Base-by-base conservation (phyloP, 2,113 vertebrate genomes). In the Ardeotis arabs region DNA sequence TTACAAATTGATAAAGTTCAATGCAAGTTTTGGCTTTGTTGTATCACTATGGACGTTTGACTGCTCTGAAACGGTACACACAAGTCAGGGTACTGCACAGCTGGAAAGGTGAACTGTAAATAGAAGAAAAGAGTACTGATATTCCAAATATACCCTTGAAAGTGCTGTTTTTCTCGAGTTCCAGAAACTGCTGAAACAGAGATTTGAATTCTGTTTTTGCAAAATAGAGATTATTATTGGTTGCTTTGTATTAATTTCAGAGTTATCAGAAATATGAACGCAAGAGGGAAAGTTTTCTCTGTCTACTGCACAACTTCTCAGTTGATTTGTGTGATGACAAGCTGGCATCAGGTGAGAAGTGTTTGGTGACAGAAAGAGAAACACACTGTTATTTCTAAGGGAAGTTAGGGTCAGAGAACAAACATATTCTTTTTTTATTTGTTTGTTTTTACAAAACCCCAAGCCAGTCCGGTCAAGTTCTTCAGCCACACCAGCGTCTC, bases 111-210 rank as follows among this genome's bases (percentile, higher is more conserved):
- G 75, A 88, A 62, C 72, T 59, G 41, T 24, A 85, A 90, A 76
- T 27, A 89, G 63, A 73, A 83, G 3, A 23, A 95, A 44, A 88
- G 56, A 67, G 35, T 63, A 31, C 37, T 91, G 78, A 77, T 80
- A 94, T 95, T 86, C 90, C 45, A 91, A 96, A 76, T 62, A 85
- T 16, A 76, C 50, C 23, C 63, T 70, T 94, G 75, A 83, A 95
- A 88, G n/a, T 0, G 1, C 6, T 70, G 9, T 83, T 89, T 89
- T 88, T 14, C 47, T 85, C 64, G 35, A 55, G 17, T 79, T 87
- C 70, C 78, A 90, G 76, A 89, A 89, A 94, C 49, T 81, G 55
- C 41, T 80, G 63, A 93, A 97, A 68, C 25, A 64, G 58, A 72
- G 27, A 21, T 81, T 93, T 93, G 64, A 87, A 73, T 93, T 81